Percentiles rank a stretch among this genome's conserved stretches.
These are phyloP conservation scores for Hypocryptadius cinnamomeus DNA, from an alignment of 2,113 vertebrate species.

Conservation along the genomic window DNA sequence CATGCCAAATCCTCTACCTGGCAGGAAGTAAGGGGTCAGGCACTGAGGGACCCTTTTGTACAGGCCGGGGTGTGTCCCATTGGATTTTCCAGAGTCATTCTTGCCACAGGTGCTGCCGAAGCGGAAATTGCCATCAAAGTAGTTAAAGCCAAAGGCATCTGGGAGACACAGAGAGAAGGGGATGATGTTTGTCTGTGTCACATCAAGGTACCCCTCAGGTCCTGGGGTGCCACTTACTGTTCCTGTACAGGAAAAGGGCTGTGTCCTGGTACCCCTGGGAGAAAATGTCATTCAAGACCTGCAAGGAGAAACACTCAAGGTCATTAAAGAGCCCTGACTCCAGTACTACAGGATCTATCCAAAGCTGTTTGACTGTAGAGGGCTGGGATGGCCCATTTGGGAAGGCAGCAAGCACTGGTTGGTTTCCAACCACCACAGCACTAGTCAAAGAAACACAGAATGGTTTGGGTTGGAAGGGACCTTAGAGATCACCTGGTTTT, in stretches of 20 bases:
- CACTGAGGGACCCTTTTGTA: background rate
- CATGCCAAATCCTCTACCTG: conserved; percentile 12
- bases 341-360: background rate
- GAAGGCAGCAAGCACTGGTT: background rate
- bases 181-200: background rate
- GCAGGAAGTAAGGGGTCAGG: background rate
- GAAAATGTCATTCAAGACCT: conserved; percentile 70
- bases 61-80: fast-evolving
- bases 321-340: background rate
- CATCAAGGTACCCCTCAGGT: fast-evolving
- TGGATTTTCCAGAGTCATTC: background rate
- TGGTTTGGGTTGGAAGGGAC: background rate
- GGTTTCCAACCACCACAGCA: background rate
- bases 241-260: conserved; percentile 64
- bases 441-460: background rate
- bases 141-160: conserved; percentile 54
- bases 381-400: background rate
- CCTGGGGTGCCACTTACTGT: conserved; percentile 63
- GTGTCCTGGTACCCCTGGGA: conserved; percentile 73
- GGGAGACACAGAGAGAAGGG: background rate
- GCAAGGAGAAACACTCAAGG: background rate
- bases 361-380: background rate
- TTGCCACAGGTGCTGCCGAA: conserved; percentile 37
- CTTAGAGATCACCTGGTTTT: background rate
- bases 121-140: conserved; percentile 23